phyloP scores from a whole-genome alignment of 2,888 invertebrate genomes.

The Fragum whitleyi region DNA sequence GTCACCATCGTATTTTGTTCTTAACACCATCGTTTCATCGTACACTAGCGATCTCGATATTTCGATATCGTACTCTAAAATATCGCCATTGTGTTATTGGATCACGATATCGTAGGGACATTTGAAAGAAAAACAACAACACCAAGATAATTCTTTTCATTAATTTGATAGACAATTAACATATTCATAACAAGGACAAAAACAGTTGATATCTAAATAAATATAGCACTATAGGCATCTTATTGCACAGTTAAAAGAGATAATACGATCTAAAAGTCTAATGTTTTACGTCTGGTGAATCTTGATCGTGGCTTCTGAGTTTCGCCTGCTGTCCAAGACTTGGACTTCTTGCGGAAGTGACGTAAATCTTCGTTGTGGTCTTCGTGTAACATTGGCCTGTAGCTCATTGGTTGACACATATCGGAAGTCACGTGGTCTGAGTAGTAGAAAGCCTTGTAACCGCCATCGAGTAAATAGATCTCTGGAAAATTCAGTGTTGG shows the following conservation, averaged over 20 bases:
- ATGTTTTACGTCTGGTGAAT: constrained; percentile 13
- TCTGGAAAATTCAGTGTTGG: constrained; percentile 95
- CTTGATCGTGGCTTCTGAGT: constrained; percentile 32
- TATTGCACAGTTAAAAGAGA: not conserved
- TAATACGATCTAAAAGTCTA: not conserved
- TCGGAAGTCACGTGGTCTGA: constrained; percentile 80
- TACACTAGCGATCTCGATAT: too few relatives aligned
- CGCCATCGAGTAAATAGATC: constrained; percentile 95
- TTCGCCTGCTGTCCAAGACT: constrained; percentile 86
- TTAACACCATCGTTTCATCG: too few relatives aligned
- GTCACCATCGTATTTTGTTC: too few relatives aligned
- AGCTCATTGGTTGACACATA: constrained; percentile 90
- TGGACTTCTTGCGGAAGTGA: constrained; percentile 91
- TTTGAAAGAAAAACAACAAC: too few relatives aligned
- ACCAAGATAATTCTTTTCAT: too few relatives aligned
- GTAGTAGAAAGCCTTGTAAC: constrained; percentile 89
- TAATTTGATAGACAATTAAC: too few relatives aligned
- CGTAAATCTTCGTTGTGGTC: constrained; percentile 90
- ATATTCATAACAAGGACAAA: too few relatives aligned
- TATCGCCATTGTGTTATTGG: too few relatives aligned
- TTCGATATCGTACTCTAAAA: too few relatives aligned
- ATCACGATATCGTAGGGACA: too few relatives aligned
- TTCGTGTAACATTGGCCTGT: constrained; percentile 94
- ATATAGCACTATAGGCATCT: too few relatives aligned
- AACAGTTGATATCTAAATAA: too few relatives aligned